These are phyloP conservation scores for Drosophila kanapiae DNA, from an alignment of 1,140 invertebrate species.

Conservation along the genomic window DNA sequence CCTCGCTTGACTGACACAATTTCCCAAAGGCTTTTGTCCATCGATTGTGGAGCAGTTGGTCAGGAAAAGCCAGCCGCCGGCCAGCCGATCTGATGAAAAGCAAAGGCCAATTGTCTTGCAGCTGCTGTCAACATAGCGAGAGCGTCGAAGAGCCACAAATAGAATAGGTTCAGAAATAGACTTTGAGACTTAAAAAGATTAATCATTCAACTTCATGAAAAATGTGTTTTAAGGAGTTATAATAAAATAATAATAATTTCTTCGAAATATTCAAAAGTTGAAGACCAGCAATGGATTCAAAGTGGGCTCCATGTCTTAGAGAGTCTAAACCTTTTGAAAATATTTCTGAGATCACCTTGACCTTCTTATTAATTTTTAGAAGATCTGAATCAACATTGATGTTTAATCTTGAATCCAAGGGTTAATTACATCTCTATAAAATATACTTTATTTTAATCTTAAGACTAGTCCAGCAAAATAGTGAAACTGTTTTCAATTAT, in stretches of 20 bases:
- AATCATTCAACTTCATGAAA: not conserved
- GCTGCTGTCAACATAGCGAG: slow-evolving; percentile 19
- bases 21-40: slow-evolving; percentile 74
- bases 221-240: not conserved
- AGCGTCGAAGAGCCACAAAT: not conserved
- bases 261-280: not conserved
- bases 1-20: slow-evolving; percentile 60
- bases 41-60: slow-evolving; percentile 50
- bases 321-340: no score
- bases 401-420: not conserved
- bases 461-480: not conserved
- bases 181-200: not conserved
- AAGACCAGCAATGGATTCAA: no score
- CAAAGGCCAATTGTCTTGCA: slow-evolving; percentile 39
- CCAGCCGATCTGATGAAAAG: slow-evolving; percentile 17
- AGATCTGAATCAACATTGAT: no score
- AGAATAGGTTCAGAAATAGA: slow-evolving; percentile 8
- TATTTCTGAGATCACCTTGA: no score
- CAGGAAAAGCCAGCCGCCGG: slow-evolving; percentile 31
- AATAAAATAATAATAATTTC: not conserved
- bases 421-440: not conserved
- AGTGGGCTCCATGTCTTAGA: no score
- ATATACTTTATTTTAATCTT: not conserved
- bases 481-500: not conserved
- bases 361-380: no score